phyloP scores from a whole-genome alignment of 2,113 vertebrate species.

The Paramisgurnus dabryanus region DNA sequence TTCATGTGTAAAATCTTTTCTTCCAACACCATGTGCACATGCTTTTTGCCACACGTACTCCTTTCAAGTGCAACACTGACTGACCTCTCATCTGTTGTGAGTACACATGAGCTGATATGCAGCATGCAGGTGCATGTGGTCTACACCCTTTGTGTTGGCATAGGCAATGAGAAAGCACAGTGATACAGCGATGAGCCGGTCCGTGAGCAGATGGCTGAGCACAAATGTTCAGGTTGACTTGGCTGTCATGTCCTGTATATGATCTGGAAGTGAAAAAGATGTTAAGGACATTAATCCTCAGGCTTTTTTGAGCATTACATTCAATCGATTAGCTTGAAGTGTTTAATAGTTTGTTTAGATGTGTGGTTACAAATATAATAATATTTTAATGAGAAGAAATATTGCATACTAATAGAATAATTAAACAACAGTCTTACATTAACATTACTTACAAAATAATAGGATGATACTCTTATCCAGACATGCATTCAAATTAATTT shows the following conservation, averaged over 20 bases:
- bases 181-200: neutral
- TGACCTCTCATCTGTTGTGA: neutral
- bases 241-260: constrained; percentile 31
- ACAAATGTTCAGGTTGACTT: constrained; percentile 16
- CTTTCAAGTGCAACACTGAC: neutral
- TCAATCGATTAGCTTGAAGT: too few relatives aligned
- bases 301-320: too few relatives aligned
- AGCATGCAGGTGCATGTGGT: constrained; percentile 30
- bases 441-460: neutral
- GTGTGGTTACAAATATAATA: too few relatives aligned
- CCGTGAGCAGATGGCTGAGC: constrained; percentile 30
- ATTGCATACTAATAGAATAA: too few relatives aligned
- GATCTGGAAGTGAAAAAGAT: neutral
- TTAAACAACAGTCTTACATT: constrained; percentile 1
- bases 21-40: neutral
- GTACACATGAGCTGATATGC: neutral
- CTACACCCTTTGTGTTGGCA: constrained; percentile 30
- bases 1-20: neutral
- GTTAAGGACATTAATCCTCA: neutral
- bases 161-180: constrained; percentile 3
- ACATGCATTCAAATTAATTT: neutral
- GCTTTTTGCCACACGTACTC: neutral
- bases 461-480: neutral
- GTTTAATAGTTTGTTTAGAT: too few relatives aligned
- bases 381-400: too few relatives aligned